Evolutionary conservation across 1,140 invertebrate species (phyloP).

Genomic region (Sitobion miscanthi): DNA sequence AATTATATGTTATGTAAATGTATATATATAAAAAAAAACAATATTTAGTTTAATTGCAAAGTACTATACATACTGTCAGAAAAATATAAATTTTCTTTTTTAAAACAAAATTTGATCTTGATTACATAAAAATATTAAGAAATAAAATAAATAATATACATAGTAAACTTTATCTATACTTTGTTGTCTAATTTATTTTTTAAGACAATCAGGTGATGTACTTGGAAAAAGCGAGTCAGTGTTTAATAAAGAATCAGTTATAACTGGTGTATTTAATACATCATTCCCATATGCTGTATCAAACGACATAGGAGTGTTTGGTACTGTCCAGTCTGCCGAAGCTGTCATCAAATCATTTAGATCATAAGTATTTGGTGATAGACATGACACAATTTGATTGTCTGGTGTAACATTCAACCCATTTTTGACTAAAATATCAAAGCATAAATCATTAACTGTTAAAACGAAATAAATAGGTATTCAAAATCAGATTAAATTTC

Average conservation of each 20-base stretch:
- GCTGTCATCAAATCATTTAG: constrained; percentile 51
- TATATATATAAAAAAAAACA: not conserved
- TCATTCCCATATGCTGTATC: constrained; percentile 11
- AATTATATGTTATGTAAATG: not conserved
- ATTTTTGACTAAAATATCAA: constrained; percentile 42
- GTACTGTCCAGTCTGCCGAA: constrained; percentile 46
- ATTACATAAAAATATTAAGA: not conserved
- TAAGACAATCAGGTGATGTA: not conserved
- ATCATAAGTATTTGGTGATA: constrained; percentile 50
- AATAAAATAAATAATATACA: not conserved
- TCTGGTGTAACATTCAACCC: constrained; percentile 45
- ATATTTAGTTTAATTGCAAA: not conserved
- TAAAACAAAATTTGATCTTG: not conserved
- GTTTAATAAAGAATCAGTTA: constrained; percentile 46
- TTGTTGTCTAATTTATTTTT: not conserved
- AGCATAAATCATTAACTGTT: not conserved
- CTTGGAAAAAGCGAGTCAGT: constrained; percentile 15
- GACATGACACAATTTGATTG: constrained; percentile 51
- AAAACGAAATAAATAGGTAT: not conserved
- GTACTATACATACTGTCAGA: not conserved
- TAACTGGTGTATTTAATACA: constrained; percentile 33
- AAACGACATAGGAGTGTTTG: constrained; percentile 37
- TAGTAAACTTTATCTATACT: not conserved
- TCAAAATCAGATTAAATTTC: not conserved
- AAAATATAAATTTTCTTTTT: not conserved